Conservation (phyloP, 2,113 vertebrate species). For the Oncorhynchus keta region DNA sequence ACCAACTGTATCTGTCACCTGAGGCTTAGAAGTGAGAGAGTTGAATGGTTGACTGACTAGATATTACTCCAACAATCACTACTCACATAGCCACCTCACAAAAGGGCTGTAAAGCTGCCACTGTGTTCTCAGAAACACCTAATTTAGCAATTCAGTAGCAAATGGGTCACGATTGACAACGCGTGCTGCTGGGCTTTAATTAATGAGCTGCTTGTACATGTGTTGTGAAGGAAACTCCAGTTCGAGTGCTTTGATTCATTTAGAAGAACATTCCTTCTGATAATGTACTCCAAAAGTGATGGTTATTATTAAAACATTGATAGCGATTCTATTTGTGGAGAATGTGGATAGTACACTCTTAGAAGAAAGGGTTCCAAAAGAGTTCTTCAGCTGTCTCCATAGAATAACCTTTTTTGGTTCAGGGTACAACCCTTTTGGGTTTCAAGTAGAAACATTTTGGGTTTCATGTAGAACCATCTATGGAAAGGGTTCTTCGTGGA, state of each 20-base stretch:
- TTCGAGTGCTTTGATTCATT: not conserved
- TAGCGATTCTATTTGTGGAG: not conserved
- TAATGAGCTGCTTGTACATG: conserved; percentile 20
- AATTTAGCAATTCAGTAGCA: conserved; percentile 24
- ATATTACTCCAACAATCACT: conserved; percentile 15
- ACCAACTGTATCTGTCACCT: not conserved
- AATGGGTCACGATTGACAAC: conserved; percentile 36
- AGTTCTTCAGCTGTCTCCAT: no score
- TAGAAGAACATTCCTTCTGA: not conserved
- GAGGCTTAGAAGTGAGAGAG: not conserved
- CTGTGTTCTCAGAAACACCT: conserved; percentile 40
- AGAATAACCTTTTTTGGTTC: no score
- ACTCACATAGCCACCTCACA: conserved; percentile 7
- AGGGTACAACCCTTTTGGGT: no score
- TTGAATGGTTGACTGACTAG: conserved; percentile 7
- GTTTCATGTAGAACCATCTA: not conserved
- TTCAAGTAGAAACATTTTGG: no score
- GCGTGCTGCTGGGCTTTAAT: conserved; percentile 14
- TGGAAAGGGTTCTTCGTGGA: not conserved
- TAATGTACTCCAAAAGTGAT: no score
- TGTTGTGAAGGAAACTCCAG: not conserved
- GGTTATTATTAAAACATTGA: no score
- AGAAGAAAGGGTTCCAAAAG: no score
- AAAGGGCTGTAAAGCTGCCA: conserved; percentile 44
- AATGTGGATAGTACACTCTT: no score